Evolutionary conservation across 2,888 invertebrate genomes (phyloP), one percentile per base, ranked within the genome.

Genomic region (Pseudococcus longispinus): DNA sequence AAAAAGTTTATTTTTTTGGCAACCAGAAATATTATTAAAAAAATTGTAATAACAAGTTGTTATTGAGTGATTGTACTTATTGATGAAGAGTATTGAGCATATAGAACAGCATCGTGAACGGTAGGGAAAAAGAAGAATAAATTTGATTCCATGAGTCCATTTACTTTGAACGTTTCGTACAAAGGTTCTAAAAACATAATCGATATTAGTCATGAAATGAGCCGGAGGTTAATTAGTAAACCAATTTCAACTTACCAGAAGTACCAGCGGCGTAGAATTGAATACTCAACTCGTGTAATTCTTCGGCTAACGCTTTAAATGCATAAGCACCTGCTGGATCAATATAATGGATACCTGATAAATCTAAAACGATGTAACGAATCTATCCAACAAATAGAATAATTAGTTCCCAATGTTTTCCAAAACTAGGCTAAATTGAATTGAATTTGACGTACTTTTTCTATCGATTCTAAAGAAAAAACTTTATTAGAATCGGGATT

Each of bases 321-420:
- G 92, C 92, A 89, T 93, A 92, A 11, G 94, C 93, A 0, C 95
- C 95, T 0, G 94, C 92, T 1, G 94, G 94, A 91, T 95, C 95
- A 88, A 95, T 92, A 89, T 94, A 94, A 42, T 94, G 93, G 37
- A 95, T 90, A 1, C 94, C 93, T 0, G 94, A 93, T 88, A 95
- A 93, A 90, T 95, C 95, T 55, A 95, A 90, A 88, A 95, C 93
- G 55, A 95, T 91, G 89, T 93, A 93, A 87, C 92, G 92, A 26
- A 93, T 91, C 92, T 93, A 90, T n/a, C 46, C 3, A 83, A 46
- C 29, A 51, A 87, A 82, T 37, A 44, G 42, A 44, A 55, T 18
- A 60, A 83, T 32, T 83, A 46, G 84, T 23, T 11, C 3, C 23
- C 60, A 60, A 20, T 60, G 60, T 55, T 37, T 23, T 60, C 18